Evolutionary conservation across 2,888 invertebrate genomes (phyloP), one percentile per base, ranked within the genome.

Genomic region (Craniophora ligustri): DNA sequence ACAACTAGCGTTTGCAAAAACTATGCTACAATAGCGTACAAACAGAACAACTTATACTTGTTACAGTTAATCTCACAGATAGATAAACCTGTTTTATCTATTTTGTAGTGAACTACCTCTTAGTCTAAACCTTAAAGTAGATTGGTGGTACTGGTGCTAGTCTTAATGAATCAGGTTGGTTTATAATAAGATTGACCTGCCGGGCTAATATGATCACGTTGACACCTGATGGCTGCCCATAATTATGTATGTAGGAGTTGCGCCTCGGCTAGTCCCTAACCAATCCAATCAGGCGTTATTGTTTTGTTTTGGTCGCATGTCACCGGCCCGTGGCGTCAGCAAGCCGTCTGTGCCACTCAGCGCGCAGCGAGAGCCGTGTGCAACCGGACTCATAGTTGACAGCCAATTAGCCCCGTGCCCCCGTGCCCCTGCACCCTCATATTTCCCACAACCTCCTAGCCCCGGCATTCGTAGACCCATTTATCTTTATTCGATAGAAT

Each of bases 401-500:
- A 93, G 82, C 89, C 92, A 92, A 93, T 93, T 92, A 93, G 85
- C 86, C 86, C 73, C 78, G 59, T 83, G 78, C 82, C 87, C 86
- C 78, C 56, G 67, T 76, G 72, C 76, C 75, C 75, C 72, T 50
- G 66, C 67, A 61, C 69, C 65, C 75, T 71, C 73, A 66, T 70
- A 66, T 66, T 71, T 63, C 77, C 55, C 75, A 56, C 68, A 67
- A 79, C 81, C 78, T 76, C 76, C 78, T 68, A 78, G 76, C 82
- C 84, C 83, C n/a, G n/a, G 80, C 80, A 81, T 84, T 84, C 81
- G 79, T 76, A 72, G 73, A 79, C 77, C 85, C 86, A 89, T 91
- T 86, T 87, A 89, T 92, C 89, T 90, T 89, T 88, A 89, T 91
- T 90, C 85, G 87, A 90, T 86, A 82, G 85, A 82, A 86, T 86